Evolutionary conservation across 2,888 invertebrate genomes (phyloP).

Genomic region (Agonum fuliginosum): DNA sequence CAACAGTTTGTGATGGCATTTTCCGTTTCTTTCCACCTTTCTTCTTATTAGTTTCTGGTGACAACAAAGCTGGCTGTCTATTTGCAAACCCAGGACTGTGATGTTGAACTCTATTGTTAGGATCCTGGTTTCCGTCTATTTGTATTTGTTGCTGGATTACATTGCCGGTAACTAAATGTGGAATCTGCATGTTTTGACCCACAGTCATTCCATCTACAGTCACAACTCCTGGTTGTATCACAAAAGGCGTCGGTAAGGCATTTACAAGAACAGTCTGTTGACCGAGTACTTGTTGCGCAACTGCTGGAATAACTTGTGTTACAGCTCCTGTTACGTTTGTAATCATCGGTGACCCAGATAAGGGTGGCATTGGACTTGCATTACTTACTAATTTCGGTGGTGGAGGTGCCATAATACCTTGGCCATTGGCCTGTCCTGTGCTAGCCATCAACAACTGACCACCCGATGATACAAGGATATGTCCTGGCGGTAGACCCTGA

Average conservation of each 20-base stretch:
- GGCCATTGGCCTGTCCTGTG: constrained; percentile 71
- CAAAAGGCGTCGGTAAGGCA: constrained; percentile 84
- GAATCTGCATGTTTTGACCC: constrained; percentile 81
- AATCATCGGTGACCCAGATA: constrained; percentile 78
- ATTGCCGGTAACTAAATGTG: constrained; percentile 81
- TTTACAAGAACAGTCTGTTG: constrained; percentile 88
- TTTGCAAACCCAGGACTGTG: constrained; percentile 66
- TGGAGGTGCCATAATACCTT: constrained; percentile 81
- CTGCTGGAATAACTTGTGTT: constrained; percentile 79
- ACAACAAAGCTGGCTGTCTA: constrained; percentile 73
- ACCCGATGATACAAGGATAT: constrained; percentile 85
- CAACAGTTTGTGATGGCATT: constrained; percentile 80
- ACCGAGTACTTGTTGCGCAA: constrained; percentile 81
- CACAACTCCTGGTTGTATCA: constrained; percentile 86
- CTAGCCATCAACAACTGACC: constrained; percentile 83
- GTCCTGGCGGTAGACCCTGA: constrained; percentile 77
- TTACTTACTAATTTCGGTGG: constrained; percentile 74
- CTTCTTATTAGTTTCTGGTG: constrained; percentile 81
- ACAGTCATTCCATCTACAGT: constrained; percentile 83
- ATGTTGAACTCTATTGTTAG: constrained; percentile 66
- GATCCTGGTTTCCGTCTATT: constrained; percentile 77
- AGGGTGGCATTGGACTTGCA: constrained; percentile 75
- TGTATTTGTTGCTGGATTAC: constrained; percentile 77
- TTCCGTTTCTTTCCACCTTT: constrained; percentile 82
- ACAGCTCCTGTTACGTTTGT: constrained; percentile 81